Percentiles rank a stretch among this genome's conserved stretches.
Conservation (phyloP, 2,888 invertebrate genomes). For the Ellobium chinense region DNA sequence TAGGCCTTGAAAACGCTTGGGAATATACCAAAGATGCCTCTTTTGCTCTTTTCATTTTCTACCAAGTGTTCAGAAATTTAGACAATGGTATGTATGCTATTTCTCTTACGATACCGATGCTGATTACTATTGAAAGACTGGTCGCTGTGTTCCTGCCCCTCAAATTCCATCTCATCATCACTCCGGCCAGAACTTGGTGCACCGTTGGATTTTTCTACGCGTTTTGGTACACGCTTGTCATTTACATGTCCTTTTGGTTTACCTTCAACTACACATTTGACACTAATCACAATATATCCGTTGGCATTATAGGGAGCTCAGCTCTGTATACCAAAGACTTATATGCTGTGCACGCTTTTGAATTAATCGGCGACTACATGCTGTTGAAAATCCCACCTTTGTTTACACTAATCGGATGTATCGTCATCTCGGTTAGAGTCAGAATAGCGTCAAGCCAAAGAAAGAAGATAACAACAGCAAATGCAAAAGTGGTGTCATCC, state of each 20-base stretch:
- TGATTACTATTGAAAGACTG: conserved; percentile 23
- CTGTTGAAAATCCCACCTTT: conserved; percentile 17
- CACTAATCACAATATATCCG: no score
- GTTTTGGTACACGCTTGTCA: no score
- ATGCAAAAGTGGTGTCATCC: background rate
- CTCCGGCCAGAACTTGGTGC: conserved; percentile 14
- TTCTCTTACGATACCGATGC: conserved; percentile 24
- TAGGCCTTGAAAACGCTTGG: background rate
- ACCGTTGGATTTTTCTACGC: conserved; percentile 1
- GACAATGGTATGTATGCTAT: conserved; percentile 23
- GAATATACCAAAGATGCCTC: background rate
- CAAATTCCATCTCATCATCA: conserved; percentile 19
- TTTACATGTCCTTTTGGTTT: no score
- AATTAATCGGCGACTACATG: no score
- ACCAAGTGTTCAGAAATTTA: background rate
- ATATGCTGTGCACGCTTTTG: no score
- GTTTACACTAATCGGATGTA: conserved; percentile 5
- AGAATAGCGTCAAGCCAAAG: background rate
- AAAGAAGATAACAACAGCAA: conserved; percentile 5
- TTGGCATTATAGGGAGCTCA: no score
- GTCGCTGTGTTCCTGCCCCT: conserved; percentile 28
- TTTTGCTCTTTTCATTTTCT: conserved; percentile 3
- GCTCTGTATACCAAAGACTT: no score
- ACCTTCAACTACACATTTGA: no score
- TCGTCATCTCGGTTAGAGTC: conserved; percentile 17